These are phyloP conservation scores for Sepioteuthis lessoniana DNA, from an alignment of 2,888 invertebrate genomes.

Conservation along the genomic window DNA sequence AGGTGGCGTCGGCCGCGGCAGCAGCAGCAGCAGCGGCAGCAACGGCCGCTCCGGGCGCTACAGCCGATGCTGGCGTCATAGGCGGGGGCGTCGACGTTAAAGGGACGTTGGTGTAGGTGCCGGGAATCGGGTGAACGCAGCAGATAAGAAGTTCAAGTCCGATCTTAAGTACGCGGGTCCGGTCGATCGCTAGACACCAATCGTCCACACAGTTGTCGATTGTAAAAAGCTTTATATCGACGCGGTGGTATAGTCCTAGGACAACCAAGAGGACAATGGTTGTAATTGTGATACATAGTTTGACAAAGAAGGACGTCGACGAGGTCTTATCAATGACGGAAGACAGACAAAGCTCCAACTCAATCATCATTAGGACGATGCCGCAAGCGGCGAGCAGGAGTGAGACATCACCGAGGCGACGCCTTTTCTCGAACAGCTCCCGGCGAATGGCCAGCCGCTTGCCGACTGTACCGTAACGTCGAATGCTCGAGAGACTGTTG, in stretches of 20 bases:
- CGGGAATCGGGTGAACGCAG: slow-evolving; percentile 73
- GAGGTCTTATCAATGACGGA: slow-evolving; percentile 58
- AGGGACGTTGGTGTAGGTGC: slow-evolving; percentile 65
- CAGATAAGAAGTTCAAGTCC: slow-evolving; percentile 81
- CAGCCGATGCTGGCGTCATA: slow-evolving; percentile 47
- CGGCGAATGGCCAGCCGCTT: slow-evolving; percentile 71
- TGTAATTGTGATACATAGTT: slow-evolving; percentile 69
- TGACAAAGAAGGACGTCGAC: slow-evolving; percentile 65
- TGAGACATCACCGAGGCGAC: slow-evolving; percentile 68
- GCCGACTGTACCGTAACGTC: slow-evolving; percentile 71
- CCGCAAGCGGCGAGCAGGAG: slow-evolving; percentile 70
- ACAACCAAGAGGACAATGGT: slow-evolving; percentile 70
- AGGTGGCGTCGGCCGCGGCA: neutral
- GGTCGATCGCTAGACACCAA: slow-evolving; percentile 71
- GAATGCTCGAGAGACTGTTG: slow-evolving; percentile 50
- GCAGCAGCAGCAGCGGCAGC: neutral
- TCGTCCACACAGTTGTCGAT: slow-evolving; percentile 74
- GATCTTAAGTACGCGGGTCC: slow-evolving; percentile 77
- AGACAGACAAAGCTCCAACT: slow-evolving; percentile 70
- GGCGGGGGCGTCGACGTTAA: slow-evolving; percentile 60
- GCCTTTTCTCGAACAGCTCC: slow-evolving; percentile 68
- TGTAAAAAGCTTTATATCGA: slow-evolving; percentile 71
- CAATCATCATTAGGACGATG: slow-evolving; percentile 71
- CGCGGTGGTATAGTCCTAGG: slow-evolving; percentile 70
- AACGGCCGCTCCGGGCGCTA: neutral